These are phyloP conservation scores for Agriopis marginaria DNA, from an alignment of 2,888 invertebrate species.

Conservation along the genomic window DNA sequence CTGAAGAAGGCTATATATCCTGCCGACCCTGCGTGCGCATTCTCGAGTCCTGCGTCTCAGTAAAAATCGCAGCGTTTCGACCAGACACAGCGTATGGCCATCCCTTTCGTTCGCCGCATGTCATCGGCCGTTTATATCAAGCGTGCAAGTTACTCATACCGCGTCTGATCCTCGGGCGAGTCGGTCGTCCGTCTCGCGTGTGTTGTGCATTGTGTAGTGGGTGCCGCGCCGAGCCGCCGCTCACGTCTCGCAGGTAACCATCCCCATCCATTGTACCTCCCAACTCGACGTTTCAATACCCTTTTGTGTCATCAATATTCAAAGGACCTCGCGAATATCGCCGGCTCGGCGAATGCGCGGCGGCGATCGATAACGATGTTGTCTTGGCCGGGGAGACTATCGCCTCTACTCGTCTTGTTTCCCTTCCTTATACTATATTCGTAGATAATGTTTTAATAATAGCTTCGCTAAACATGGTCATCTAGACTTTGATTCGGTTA, in stretches of 20 bases:
- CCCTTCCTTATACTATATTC: constrained; percentile 56
- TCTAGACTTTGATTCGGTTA: constrained; percentile 40
- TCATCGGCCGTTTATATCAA: constrained; percentile 77
- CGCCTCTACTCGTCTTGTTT: constrained; percentile 56
- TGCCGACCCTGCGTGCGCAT: constrained; percentile 74
- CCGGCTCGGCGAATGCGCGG: constrained; percentile 69
- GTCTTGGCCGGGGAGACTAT: constrained; percentile 67
- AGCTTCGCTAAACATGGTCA: constrained; percentile 35
- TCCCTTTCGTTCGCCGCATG: constrained; percentile 66
- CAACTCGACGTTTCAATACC: constrained; percentile 38
- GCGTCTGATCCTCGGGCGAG: constrained; percentile 75
- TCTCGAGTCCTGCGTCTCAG: constrained; percentile 64
- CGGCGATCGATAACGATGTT: constrained; percentile 83
- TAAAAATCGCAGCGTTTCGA: constrained; percentile 56
- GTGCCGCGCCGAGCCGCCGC: constrained; percentile 67
- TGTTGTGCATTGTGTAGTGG: constrained; percentile 79
- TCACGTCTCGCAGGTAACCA: constrained; percentile 72
- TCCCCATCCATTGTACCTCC: constrained; percentile 36
- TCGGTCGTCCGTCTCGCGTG: constrained; percentile 75
- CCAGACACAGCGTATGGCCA: constrained; percentile 41
- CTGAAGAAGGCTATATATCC: constrained; percentile 6
- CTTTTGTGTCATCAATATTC: constrained; percentile 62
- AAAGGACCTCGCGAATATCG: constrained; percentile 57
- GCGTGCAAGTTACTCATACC: constrained; percentile 72
- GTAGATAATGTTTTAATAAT: constrained; percentile 54